Percentiles rank a stretch among this genome's conserved stretches.
Evolutionary conservation across 1,140 invertebrate species (phyloP).

Genomic region (Tyrophagus putrescentiae): DNA sequence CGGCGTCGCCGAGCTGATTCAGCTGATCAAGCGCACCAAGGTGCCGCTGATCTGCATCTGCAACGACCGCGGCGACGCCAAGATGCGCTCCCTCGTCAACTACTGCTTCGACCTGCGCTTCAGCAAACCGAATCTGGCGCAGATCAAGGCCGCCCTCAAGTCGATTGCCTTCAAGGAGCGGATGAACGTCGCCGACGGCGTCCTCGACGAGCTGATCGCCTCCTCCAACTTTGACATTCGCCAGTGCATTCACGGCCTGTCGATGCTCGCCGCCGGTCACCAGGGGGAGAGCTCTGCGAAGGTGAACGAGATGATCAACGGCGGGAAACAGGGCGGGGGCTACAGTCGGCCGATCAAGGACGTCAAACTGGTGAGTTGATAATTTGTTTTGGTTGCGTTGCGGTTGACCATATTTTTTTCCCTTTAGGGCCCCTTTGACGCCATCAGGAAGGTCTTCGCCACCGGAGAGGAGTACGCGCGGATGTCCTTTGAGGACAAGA

Average conservation of each 20-base stretch:
- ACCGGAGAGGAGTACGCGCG: conserved; percentile 54
- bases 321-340: conserved; percentile 36
- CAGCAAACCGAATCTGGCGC: conserved; percentile 61
- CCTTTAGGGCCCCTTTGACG: conserved; percentile 75
- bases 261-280: conserved; percentile 49
- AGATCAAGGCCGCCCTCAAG: conserved; percentile 81
- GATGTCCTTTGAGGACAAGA: conserved; percentile 71
- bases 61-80: conserved; percentile 83
- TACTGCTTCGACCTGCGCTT: conserved; percentile 84
- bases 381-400: background rate
- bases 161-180: conserved; percentile 81
- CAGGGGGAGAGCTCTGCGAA: conserved; percentile 30
- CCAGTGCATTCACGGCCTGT: conserved; percentile 61
- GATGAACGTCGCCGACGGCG: conserved; percentile 58
- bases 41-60: conserved; percentile 97
- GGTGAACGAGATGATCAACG: conserved; percentile 36
- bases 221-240: conserved; percentile 82
- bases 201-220: conserved; percentile 64
- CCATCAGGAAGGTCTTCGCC: conserved; percentile 72
- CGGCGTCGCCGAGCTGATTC: conserved; percentile 61
- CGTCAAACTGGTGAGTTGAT: conserved; percentile 50
- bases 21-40: conserved; percentile 71
- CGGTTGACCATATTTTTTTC: conserved; percentile 23
- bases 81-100: conserved; percentile 81
- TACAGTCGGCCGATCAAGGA: conserved; percentile 51